A percentile compares a stretch with the other conserved stretches of the same genome.
Evolutionary conservation across 2,113 vertebrate species (phyloP).

Genomic region (Amphiprion ocellaris): DNA sequence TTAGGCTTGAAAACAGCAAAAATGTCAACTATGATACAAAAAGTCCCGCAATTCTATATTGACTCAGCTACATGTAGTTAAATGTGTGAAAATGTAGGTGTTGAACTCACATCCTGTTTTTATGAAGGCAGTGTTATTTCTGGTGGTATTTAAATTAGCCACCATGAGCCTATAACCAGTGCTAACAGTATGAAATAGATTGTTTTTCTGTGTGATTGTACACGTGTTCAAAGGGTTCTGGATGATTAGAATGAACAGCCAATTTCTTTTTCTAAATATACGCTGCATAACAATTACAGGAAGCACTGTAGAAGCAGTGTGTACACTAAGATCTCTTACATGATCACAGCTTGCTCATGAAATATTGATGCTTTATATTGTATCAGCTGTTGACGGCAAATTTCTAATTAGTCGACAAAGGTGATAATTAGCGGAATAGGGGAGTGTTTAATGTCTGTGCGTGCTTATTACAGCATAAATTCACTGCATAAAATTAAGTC

Average conservation of each 20-base stretch:
- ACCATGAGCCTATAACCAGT: not conserved
- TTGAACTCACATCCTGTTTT: conserved; percentile 33
- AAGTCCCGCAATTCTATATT: no score
- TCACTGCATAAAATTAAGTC: conserved; percentile 39
- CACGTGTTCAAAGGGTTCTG: not conserved
- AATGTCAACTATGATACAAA: no score
- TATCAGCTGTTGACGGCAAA: conserved; percentile 17
- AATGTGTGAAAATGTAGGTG: not conserved
- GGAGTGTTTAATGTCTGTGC: not conserved
- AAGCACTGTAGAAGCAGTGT: conserved; percentile 34
- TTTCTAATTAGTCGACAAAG: conserved; percentile 45
- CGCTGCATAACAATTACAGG: conserved; percentile 32
- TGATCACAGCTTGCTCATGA: conserved; percentile 45
- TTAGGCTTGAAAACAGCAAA: no score
- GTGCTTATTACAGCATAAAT: conserved; percentile 18
- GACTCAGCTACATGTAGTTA: conserved; percentile 2
- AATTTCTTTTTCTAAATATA: conserved; percentile 14
- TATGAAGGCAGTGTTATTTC: conserved; percentile 1
- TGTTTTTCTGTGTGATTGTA: conserved; percentile 5
- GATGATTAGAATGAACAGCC: conserved; percentile 25
- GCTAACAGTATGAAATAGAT: conserved; percentile 10
- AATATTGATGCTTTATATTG: conserved; percentile 43
- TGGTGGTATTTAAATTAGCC: conserved; percentile 2
- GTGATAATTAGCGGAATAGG: conserved; percentile 9
- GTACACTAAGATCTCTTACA: conserved; percentile 20